A percentile compares a stretch with the other conserved stretches of the same genome.
Evolutionary conservation across 2,888 invertebrate species (phyloP).

Genomic region (Listrodromus nycthemerus): DNA sequence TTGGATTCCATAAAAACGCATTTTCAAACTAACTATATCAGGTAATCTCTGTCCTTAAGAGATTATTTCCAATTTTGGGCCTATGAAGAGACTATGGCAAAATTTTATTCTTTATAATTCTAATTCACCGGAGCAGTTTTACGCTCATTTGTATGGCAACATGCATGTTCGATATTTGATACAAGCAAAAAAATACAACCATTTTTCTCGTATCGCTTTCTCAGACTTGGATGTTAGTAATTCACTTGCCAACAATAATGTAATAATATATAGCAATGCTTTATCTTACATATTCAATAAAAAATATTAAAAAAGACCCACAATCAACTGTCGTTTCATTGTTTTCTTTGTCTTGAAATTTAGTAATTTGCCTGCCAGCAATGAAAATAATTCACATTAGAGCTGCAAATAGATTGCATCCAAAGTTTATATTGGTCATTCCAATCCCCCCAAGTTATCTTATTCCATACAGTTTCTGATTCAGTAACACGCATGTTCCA

Average conservation of each 20-base stretch:
- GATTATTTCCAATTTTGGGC: no score
- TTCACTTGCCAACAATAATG: not conserved
- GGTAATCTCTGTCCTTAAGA: not conserved
- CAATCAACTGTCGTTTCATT: not conserved
- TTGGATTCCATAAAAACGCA: not conserved
- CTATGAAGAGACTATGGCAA: no score
- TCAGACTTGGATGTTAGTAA: not conserved
- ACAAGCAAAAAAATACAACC: not conserved
- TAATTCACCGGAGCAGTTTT: no score
- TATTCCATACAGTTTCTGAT: no score
- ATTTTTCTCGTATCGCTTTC: not conserved
- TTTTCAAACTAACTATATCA: not conserved
- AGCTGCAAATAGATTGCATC: no score
- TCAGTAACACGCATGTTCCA: not conserved
- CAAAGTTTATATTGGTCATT: no score
- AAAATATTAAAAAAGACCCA: not conserved
- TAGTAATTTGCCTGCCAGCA: not conserved
- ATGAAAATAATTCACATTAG: no score
- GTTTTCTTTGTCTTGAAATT: not conserved
- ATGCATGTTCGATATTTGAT: not conserved
- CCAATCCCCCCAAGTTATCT: no score
- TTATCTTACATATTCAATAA: not conserved
- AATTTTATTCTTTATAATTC: no score
- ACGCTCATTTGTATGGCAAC: no score
- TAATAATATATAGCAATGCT: no score